Evolutionary conservation across 2,888 invertebrate species (phyloP).

Genomic region (Lithosia quadra): DNA sequence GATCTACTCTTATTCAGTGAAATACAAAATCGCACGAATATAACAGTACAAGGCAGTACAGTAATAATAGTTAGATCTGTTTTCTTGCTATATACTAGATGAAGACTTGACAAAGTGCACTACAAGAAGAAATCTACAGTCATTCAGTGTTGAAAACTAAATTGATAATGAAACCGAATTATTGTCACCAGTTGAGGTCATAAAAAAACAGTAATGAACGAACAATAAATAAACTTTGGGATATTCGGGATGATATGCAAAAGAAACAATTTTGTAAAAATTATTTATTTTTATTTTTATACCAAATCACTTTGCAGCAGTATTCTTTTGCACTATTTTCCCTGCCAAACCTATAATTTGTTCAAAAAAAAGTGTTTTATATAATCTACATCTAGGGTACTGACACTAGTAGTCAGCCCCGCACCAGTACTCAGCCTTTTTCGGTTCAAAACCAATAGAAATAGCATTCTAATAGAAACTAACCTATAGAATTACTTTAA

Average conservation of each 20-base stretch:
- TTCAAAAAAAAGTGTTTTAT: background rate
- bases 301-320: conserved; percentile 9
- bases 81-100: background rate
- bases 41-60: background rate
- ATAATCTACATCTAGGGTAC: too few species aligned
- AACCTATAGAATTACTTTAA: too few species aligned
- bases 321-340: conserved; percentile 3
- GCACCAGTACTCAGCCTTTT: too few species aligned
- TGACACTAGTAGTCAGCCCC: too few species aligned
- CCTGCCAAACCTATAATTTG: conserved; percentile 13
- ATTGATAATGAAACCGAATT: background rate
- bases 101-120: background rate
- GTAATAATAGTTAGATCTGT: background rate
- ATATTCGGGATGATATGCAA: conserved; percentile 32
- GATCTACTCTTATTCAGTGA: too few species aligned
- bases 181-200: background rate
- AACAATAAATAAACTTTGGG: conserved; percentile 5
- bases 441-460: too few species aligned
- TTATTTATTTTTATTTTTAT: conserved; percentile 20
- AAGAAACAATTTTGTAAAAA: conserved; percentile 40
- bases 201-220: background rate
- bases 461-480: too few species aligned
- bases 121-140: background rate
- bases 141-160: background rate
- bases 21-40: background rate